Evolutionary conservation across 2,797 vertebrate genomes (phyloP).

Genomic region (Pelodytes ibericus): DNA sequence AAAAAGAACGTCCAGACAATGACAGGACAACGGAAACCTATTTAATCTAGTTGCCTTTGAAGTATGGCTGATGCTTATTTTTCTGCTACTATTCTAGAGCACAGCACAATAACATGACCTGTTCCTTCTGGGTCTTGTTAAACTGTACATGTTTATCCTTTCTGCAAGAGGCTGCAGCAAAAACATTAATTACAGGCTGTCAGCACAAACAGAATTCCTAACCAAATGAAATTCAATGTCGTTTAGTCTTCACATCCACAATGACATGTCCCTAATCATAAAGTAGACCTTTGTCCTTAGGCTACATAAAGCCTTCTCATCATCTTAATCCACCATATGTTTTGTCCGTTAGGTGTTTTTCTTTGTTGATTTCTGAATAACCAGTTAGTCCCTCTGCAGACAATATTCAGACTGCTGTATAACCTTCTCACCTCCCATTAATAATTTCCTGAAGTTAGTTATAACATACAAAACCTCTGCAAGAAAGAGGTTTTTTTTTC

Average conservation of each 20-base stretch:
- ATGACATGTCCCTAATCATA: slow-evolving; percentile 33
- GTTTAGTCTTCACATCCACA: slow-evolving; percentile 15
- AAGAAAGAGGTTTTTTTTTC: slow-evolving; percentile 20
- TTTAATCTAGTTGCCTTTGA: neutral
- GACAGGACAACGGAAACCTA: neutral
- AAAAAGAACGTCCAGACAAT: neutral
- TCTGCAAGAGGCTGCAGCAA: slow-evolving; percentile 29
- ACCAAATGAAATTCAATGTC: slow-evolving; percentile 26
- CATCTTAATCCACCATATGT: too few species aligned
- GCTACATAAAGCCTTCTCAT: neutral
- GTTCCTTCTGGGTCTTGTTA: slow-evolving; percentile 44
- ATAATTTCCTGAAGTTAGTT: slow-evolving; percentile 58
- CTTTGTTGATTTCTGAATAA: neutral
- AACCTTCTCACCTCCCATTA: slow-evolving; percentile 60
- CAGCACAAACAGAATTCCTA: slow-evolving; percentile 37
- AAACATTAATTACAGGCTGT: slow-evolving; percentile 52
- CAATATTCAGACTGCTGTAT: slow-evolving; percentile 55
- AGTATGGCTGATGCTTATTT: neutral
- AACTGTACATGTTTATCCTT: slow-evolving; percentile 44
- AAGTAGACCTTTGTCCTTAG: neutral
- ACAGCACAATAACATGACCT: slow-evolving; percentile 24
- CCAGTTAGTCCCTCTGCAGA: slow-evolving; percentile 29
- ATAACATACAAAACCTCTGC: slow-evolving; percentile 52
- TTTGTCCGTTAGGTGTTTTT: neutral
- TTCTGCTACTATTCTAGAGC: neutral